phyloP scores from a whole-genome alignment of 2,797 vertebrate genomes.

The Columba guinea region DNA sequence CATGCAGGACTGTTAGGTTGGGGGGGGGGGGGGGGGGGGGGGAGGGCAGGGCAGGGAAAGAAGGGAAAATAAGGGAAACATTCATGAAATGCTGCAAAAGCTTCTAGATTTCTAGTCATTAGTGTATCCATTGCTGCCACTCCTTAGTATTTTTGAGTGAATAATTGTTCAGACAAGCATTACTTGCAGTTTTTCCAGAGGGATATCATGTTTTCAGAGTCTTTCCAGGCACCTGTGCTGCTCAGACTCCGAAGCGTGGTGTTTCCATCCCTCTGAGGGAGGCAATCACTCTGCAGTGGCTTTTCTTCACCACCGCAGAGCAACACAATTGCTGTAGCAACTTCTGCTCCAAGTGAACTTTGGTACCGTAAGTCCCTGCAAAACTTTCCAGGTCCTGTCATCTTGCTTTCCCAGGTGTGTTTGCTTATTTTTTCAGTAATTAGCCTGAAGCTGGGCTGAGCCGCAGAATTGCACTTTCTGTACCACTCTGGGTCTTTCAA shows the following conservation, averaged over 20 bases:
- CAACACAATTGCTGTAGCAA: not conserved
- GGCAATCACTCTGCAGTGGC: not conserved
- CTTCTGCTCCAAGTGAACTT: slow-evolving; percentile 12
- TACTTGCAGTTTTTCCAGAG: not conserved
- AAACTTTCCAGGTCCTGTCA: slow-evolving; percentile 51
- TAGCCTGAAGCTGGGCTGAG: slow-evolving; percentile 31
- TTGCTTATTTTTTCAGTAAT: slow-evolving; percentile 64
- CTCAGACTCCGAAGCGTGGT: not conserved
- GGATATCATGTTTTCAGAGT: not conserved
- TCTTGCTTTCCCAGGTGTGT: slow-evolving; percentile 65
- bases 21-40: too few relatives aligned
- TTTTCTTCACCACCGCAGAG: not conserved
- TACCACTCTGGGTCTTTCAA: not conserved
- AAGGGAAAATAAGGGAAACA: not conserved
- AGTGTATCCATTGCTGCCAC: not conserved
- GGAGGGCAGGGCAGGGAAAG: not conserved
- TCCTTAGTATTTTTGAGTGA: not conserved
- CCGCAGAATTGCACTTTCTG: not conserved
- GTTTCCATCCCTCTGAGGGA: not conserved
- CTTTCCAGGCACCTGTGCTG: slow-evolving; percentile 34
- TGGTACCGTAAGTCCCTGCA: not conserved
- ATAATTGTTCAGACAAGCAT: not conserved
- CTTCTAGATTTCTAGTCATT: not conserved
- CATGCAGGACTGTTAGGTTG: too few relatives aligned
- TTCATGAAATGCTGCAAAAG: not conserved